Percentiles rank a stretch among this genome's conserved stretches.
These are phyloP conservation scores for Tympanuchus pallidicinctus DNA, from an alignment of 2,113 vertebrate species.

Conservation along the genomic window DNA sequence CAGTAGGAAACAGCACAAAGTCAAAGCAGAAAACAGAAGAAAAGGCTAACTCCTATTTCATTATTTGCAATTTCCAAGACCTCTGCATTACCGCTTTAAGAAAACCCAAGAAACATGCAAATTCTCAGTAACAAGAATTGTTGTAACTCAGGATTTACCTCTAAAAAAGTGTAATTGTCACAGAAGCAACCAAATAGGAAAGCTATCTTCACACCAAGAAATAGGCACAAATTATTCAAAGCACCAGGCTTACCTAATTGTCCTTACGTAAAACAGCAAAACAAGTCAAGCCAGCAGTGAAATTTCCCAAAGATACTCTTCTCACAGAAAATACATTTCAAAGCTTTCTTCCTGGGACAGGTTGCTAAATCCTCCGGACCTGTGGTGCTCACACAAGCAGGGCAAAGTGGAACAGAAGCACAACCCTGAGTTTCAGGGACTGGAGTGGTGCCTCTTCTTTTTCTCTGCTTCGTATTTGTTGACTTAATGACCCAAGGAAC, in stretches of 20 bases:
- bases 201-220: neutral
- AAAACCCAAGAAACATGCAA: neutral
- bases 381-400: neutral
- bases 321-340: neutral
- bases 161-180: neutral
- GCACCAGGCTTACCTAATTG: slow-evolving; percentile 44
- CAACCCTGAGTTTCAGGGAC: neutral
- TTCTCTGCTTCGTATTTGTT: neutral
- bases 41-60: neutral
- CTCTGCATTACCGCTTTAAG: neutral
- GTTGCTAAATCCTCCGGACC: neutral
- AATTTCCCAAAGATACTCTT: neutral
- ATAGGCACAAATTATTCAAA: neutral
- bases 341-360: neutral
- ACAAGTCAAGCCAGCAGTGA: neutral
- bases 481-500: slow-evolving; percentile 30
- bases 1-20: neutral
- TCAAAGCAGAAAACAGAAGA: neutral
- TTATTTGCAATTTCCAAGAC: neutral
- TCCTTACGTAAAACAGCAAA: slow-evolving; percentile 8
- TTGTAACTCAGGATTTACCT: neutral
- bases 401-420: neutral
- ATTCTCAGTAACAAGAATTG: neutral
- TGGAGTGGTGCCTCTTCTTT: neutral
- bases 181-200: neutral